A percentile compares a stretch with the other conserved stretches of the same genome.
phyloP scores from a whole-genome alignment of 2,888 invertebrate species.

The Choreutis nemorana region DNA sequence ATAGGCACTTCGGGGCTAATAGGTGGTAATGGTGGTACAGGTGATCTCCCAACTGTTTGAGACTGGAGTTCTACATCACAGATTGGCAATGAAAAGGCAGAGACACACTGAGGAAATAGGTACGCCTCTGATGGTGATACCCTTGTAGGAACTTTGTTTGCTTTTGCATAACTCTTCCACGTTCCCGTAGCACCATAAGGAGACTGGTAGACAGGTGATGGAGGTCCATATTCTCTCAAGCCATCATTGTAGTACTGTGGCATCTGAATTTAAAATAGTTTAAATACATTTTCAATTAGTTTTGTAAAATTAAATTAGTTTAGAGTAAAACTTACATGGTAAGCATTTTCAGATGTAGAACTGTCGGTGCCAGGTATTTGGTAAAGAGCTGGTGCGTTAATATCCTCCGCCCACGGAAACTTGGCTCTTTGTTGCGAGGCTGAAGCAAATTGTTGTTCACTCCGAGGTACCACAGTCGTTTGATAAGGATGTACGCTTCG shows the following conservation, averaged over 20 bases:
- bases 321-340: conserved; percentile 33
- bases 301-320: background rate
- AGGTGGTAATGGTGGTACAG: conserved; percentile 37
- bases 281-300: background rate
- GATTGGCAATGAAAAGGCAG: conserved; percentile 50
- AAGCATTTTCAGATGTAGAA: conserved; percentile 56
- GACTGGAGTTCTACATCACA: conserved; percentile 33
- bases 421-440: conserved; percentile 55
- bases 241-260: conserved; percentile 45
- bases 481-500: conserved; percentile 59
- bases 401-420: conserved; percentile 56
- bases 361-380: conserved; percentile 55
- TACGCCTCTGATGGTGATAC: conserved; percentile 29
- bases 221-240: conserved; percentile 40
- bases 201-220: conserved; percentile 56
- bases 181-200: conserved; percentile 51
- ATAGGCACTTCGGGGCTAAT: conserved; percentile 61
- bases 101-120: conserved; percentile 47
- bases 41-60: conserved; percentile 28
- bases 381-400: conserved; percentile 39
- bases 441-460: conserved; percentile 48
- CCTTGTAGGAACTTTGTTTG: conserved; percentile 26
- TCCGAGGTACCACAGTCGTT: conserved; percentile 54
- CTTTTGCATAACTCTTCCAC: conserved; percentile 41
- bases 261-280: conserved; percentile 26